A percentile compares a stretch with the other conserved stretches of the same genome.
Evolutionary conservation across 2,888 invertebrate genomes (phyloP).

Genomic region (Tachystola acroxantha): DNA sequence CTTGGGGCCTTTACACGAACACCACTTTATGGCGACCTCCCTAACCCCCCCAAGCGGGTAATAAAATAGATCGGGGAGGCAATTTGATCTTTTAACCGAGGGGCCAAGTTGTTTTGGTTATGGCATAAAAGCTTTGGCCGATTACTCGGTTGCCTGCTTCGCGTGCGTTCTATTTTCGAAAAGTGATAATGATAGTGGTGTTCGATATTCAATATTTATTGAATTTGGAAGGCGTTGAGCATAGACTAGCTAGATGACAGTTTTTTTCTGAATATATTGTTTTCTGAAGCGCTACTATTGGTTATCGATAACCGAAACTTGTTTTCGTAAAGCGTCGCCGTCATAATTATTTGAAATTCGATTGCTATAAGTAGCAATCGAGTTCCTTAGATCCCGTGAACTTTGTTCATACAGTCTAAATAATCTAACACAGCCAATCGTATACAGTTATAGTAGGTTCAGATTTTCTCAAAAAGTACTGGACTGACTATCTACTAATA

Average conservation of each 20-base stretch:
- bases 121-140: constrained; percentile 68
- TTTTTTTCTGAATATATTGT: background rate
- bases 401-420: too few relatives aligned
- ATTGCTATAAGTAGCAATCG: too few relatives aligned
- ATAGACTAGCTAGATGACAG: background rate
- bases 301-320: too few relatives aligned
- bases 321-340: too few relatives aligned
- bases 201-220: background rate
- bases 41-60: constrained; percentile 37
- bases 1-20: constrained; percentile 63
- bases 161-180: constrained; percentile 75
- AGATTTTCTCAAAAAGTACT: too few relatives aligned
- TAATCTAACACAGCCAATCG: too few relatives aligned
- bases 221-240: background rate
- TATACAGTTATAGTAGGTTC: too few relatives aligned
- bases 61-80: constrained; percentile 59
- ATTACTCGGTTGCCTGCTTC: constrained; percentile 70
- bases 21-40: constrained; percentile 52
- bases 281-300: background rate
- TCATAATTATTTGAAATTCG: too few relatives aligned
- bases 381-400: too few relatives aligned
- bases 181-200: constrained; percentile 70
- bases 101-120: constrained; percentile 46
- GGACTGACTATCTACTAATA: too few relatives aligned
- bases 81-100: constrained; percentile 54